phyloP scores from a whole-genome alignment of 2,888 invertebrate genomes.

The Deilephila elpenor region DNA sequence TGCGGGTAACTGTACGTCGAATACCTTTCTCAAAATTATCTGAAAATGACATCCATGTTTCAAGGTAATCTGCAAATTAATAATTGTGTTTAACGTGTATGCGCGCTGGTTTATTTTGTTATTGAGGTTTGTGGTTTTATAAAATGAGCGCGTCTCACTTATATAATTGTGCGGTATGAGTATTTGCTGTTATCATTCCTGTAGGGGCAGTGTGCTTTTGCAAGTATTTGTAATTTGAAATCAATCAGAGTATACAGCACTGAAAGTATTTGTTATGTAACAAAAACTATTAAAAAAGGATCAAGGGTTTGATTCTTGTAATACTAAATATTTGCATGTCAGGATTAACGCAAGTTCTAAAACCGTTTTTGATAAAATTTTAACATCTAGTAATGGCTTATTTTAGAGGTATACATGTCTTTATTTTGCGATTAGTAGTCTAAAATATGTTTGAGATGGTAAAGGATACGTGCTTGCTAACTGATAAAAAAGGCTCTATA shows the following conservation, averaged over 20 bases:
- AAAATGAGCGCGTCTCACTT: not conserved
- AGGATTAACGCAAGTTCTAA: too few species aligned
- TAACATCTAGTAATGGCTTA: too few species aligned
- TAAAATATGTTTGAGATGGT: too few species aligned
- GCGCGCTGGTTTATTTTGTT: not conserved
- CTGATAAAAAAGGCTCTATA: too few species aligned
- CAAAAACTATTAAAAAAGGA: too few species aligned
- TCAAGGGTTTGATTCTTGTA: too few species aligned
- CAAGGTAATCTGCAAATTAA: slow-evolving; percentile 2
- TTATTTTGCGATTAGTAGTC: too few species aligned
- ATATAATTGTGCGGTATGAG: slow-evolving; percentile 15
- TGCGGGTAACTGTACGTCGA: slow-evolving; percentile 3
- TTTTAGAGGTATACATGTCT: too few species aligned
- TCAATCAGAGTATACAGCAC: not conserved
- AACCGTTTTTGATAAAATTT: too few species aligned
- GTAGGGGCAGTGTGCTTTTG: not conserved
- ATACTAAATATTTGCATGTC: too few species aligned
- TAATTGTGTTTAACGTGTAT: slow-evolving; percentile 3
- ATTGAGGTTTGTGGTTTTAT: slow-evolving; percentile 25
- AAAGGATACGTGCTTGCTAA: too few species aligned
- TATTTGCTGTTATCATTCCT: not conserved
- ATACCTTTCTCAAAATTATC: not conserved
- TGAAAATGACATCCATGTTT: not conserved
- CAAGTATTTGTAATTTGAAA: not conserved
- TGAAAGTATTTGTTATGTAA: too few species aligned